These are phyloP conservation scores for Saccopteryx bilineata DNA, from an alignment of 2,113 vertebrate species.

Conservation along the genomic window DNA sequence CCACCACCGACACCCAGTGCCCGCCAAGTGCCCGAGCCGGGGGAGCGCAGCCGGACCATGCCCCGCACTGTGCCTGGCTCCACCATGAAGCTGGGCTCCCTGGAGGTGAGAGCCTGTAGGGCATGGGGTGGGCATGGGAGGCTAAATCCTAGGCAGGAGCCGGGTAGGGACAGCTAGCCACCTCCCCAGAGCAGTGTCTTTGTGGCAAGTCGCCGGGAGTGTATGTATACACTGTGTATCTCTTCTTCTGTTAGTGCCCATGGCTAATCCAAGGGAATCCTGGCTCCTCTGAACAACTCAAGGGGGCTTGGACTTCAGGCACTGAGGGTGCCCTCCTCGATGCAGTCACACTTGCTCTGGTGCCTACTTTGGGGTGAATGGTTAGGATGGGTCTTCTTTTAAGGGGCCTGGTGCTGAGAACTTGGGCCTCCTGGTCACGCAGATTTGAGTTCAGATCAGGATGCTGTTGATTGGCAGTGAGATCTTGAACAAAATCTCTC, in stretches of 20 bases:
- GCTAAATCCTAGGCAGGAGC: not conserved
- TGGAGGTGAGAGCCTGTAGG: slow-evolving; percentile 93
- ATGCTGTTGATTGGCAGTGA: fast-evolving
- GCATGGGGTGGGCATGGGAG: not conserved
- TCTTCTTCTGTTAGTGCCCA: not conserved
- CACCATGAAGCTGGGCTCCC: slow-evolving; percentile 95
- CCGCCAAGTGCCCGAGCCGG: slow-evolving; percentile 94
- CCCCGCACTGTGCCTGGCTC: slow-evolving; percentile 97
- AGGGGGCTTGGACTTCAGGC: fast-evolving
- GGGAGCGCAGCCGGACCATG: slow-evolving; percentile 97
- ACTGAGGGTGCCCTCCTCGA: fast-evolving
- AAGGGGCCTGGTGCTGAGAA: not conserved
- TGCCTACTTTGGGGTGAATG: not conserved
- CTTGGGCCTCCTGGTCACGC: not conserved
- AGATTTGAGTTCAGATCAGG: not conserved
- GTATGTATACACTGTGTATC: fast-evolving
- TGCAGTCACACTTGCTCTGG: not conserved
- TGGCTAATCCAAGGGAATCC: not conserved
- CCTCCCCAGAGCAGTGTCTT: not conserved
- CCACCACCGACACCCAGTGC: slow-evolving; percentile 91
- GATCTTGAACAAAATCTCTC: not conserved
- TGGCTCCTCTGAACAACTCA: not conserved
- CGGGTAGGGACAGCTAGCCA: not conserved
- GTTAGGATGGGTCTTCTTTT: not conserved
- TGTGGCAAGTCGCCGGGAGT: not conserved